Percentiles rank a stretch among this genome's conserved stretches.
Conservation (phyloP, 2,888 invertebrate genomes). For the Platynereis dumerilii region DNA sequence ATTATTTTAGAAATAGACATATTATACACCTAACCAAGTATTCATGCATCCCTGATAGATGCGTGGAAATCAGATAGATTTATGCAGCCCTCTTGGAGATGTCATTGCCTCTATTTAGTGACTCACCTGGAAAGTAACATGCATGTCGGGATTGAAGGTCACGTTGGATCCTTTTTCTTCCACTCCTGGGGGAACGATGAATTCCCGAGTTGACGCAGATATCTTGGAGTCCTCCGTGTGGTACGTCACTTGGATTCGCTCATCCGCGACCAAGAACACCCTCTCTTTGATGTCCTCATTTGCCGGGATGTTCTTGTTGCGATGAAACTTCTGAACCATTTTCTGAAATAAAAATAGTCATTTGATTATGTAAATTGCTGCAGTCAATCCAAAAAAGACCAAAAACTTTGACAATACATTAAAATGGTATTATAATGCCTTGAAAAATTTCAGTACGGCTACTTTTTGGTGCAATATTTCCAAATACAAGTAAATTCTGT, state of each 20-base stretch:
- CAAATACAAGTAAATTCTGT: too few species aligned
- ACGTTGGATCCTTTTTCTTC: slow-evolving; percentile 61
- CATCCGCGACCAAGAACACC: slow-evolving; percentile 56
- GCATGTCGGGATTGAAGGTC: slow-evolving; percentile 57
- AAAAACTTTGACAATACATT: too few species aligned
- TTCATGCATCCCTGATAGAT: too few species aligned
- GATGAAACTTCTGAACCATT: slow-evolving; percentile 58
- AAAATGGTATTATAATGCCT: too few species aligned
- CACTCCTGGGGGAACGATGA: slow-evolving; percentile 58
- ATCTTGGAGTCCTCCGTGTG: slow-evolving; percentile 61
- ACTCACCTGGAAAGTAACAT: slow-evolving; percentile 59
- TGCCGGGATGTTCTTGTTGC: slow-evolving; percentile 52
- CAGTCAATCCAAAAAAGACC: too few species aligned
- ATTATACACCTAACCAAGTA: too few species aligned
- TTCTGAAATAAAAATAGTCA: slow-evolving; percentile 52
- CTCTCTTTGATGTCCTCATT: slow-evolving; percentile 61
- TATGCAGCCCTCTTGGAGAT: too few species aligned
- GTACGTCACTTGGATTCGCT: slow-evolving; percentile 59
- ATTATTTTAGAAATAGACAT: too few species aligned
- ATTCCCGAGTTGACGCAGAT: slow-evolving; percentile 61
- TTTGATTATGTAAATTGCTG: too few species aligned
- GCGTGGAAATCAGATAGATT: too few species aligned
- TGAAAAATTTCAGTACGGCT: too few species aligned
- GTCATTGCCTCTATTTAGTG: neutral
- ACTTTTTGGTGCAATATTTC: too few species aligned